These are phyloP conservation scores for Noctua fimbriata DNA, from an alignment of 2,888 invertebrate species.

Conservation along the genomic window DNA sequence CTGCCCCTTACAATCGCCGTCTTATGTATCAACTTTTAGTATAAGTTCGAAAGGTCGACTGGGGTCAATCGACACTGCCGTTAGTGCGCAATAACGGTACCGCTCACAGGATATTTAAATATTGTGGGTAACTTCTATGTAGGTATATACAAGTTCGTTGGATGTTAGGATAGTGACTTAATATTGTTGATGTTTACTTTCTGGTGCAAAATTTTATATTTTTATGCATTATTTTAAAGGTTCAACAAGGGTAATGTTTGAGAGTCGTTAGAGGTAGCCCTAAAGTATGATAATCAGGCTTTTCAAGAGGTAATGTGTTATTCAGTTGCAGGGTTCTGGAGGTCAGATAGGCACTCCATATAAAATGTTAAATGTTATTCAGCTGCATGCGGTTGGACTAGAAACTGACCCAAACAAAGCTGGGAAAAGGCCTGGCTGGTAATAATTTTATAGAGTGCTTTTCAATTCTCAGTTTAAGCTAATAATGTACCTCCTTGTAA, in stretches of 20 bases:
- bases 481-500: neutral
- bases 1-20: neutral
- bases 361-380: neutral
- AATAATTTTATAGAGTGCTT: neutral
- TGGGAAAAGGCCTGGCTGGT: neutral
- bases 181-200: neutral
- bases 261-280: neutral
- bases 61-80: conserved; percentile 30
- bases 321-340: neutral
- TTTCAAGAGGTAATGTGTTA: neutral
- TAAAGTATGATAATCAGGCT: neutral
- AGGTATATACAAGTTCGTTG: conserved; percentile 6
- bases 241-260: neutral
- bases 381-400: neutral
- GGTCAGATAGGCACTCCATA: neutral
- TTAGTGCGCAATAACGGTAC: conserved; percentile 10
- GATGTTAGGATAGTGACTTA: neutral
- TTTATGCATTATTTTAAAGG: neutral
- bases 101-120: conserved; percentile 40
- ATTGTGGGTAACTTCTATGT: conserved; percentile 10
- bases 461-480: neutral
- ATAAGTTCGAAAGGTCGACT: conserved; percentile 40
- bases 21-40: conserved; percentile 12
- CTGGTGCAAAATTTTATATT: too few relatives aligned
- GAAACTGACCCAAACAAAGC: neutral